Base-by-base conservation (phyloP, 2,888 invertebrate genomes). In the Cremastinae sp. region DNA sequence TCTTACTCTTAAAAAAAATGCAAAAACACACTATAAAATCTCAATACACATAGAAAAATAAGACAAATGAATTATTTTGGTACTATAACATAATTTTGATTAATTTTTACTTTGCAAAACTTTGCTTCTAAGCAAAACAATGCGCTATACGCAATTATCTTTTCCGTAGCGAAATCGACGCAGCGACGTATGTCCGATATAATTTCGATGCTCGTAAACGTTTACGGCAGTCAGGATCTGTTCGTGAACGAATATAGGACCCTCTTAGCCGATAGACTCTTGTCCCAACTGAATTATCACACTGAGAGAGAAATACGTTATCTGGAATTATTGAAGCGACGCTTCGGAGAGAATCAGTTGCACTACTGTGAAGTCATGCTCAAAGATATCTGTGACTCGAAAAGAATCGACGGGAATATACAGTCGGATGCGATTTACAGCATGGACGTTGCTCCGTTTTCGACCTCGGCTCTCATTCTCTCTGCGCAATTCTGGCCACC, bases 281-380 rank as follows among this genome's bases (percentile, higher is more conserved):
- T 98, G 9, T 93, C 95, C 0, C 96, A 96, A 86, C 93, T 94
- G 85, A 94, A 95, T 76, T 97, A 96, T 84, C 96, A 97, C 87
- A 96, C 96, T 0, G 96, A 96, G 83, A 94, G 95, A 81, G 98
- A 98, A 92, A 95, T 96, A 71, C 93, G 97, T 77, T 98, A 99
- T 89, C 91, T 99, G 66, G 98, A 99, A 89, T 90, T 99, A 75
- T 90, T 99, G 2, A 99, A 99, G 90, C 91, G 98, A 54, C 92
- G 96, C 79, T 99, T 99, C 92, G 98, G 98, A 0, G 98, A 99
- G 87, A 94, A 96, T n/a, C 96, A 98, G 82, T 90, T 99, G 65
- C 98, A 98, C 88, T 96, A 96, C 85, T 99, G 99, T 91, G 99
- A 99, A 91, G 98, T 98, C 0, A 99, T 99, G 99, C 90, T 99